Conservation (phyloP, 2,888 invertebrate species). For the Clunio marinus region DNA sequence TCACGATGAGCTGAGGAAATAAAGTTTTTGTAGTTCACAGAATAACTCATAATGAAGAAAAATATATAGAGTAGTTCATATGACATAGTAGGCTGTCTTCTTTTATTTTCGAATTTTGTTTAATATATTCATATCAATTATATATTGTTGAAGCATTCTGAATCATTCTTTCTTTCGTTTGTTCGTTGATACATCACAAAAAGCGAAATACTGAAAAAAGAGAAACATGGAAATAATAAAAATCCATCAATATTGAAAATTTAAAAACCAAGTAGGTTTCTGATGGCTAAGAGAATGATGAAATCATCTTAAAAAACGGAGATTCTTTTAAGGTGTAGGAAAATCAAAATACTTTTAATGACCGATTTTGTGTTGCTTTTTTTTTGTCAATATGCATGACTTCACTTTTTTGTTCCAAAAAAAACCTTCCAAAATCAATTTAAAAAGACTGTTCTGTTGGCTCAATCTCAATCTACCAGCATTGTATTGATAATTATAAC, state of each 20-base stretch:
- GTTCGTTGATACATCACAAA: neutral
- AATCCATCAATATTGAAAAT: conserved; percentile 29
- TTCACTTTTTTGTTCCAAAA: conserved; percentile 3
- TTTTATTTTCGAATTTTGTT: too few relatives aligned
- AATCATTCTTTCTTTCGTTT: neutral
- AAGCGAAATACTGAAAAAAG: neutral
- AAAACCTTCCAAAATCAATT: neutral
- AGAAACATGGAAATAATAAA: conserved; percentile 12
- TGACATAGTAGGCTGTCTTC: neutral
- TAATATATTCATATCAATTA: neutral
- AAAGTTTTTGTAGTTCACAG: too few relatives aligned
- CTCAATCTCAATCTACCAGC: too few relatives aligned
- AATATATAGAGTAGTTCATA: neutral
- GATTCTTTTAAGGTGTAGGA: conserved; percentile 16
- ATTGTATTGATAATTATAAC: too few relatives aligned
- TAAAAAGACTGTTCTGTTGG: too few relatives aligned
- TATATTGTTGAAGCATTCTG: neutral
- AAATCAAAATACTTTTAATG: conserved; percentile 3
- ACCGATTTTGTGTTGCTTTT: conserved; percentile 1
- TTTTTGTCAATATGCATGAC: conserved; percentile 12
- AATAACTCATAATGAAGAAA: too few relatives aligned
- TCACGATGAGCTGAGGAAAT: too few relatives aligned
- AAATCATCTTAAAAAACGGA: conserved; percentile 6
- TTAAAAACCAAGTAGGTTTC: too few relatives aligned
- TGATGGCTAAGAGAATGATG: conserved; percentile 3